A percentile compares a stretch with the other conserved stretches of the same genome.
Evolutionary conservation across 1,140 invertebrate species (phyloP).

Genomic region (Tetramorium parvispinum): DNA sequence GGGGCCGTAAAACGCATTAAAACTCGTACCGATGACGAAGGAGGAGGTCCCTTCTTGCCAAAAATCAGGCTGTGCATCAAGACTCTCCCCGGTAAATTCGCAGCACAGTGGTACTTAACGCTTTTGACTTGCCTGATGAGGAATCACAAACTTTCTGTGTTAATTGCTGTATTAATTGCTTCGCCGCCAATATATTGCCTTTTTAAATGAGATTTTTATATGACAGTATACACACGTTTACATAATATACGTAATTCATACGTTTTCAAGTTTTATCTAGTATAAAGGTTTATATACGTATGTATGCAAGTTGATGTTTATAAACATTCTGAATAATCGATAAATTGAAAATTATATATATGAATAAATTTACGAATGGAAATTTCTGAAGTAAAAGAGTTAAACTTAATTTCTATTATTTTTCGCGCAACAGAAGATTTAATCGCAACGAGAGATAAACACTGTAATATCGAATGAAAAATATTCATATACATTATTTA

Average conservation of each 20-base stretch:
- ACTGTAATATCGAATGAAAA: background rate
- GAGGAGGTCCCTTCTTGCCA: constrained; percentile 79
- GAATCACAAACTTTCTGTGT: constrained; percentile 34
- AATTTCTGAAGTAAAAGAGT: background rate
- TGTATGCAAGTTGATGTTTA: background rate
- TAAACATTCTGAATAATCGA: background rate
- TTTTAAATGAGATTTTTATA: constrained; percentile 8
- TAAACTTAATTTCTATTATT: background rate
- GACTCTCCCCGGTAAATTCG: constrained; percentile 65
- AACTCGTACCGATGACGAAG: constrained; percentile 82
- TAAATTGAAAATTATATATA: background rate
- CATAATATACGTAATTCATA: background rate
- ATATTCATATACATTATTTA: constrained; percentile 6
- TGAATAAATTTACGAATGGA: background rate
- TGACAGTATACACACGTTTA: constrained; percentile 5
- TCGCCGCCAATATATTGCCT: constrained; percentile 21
- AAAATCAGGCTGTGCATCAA: constrained; percentile 80
- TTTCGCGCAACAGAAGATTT: background rate
- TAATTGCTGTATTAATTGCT: constrained; percentile 50
- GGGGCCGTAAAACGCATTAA: constrained; percentile 83
- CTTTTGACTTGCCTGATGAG: constrained; percentile 24
- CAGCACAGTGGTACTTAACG: constrained; percentile 76
- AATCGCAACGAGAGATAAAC: background rate
- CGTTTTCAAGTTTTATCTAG: background rate
- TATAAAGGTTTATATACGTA: background rate